These are phyloP conservation scores for Microcebus tavaratra DNA, from an alignment of 2,113 vertebrate species.

Conservation along the genomic window DNA sequence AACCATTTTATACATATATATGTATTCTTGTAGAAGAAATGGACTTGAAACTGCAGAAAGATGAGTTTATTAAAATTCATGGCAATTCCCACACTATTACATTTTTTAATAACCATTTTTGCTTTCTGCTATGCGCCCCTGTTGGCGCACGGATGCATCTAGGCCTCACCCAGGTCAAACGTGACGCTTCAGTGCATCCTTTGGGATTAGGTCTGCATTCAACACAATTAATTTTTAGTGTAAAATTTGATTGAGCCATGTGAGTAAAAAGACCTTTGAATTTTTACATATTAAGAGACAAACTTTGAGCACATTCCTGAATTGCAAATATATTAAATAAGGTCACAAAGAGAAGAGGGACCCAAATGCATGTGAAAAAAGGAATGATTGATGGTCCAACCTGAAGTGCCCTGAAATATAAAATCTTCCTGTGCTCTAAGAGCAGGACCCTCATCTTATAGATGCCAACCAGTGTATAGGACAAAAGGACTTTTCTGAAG, in stretches of 20 bases:
- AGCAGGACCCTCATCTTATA: background rate
- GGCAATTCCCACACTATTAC: conserved; percentile 41
- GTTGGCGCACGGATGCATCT: background rate
- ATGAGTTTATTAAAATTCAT: conserved; percentile 72
- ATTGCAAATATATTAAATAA: conserved; percentile 36
- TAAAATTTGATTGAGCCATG: conserved; percentile 26
- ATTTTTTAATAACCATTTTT: conserved; percentile 42
- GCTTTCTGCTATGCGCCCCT: background rate
- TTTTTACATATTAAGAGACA: conserved; percentile 1
- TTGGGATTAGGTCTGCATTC: background rate
- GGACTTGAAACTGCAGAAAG: conserved; percentile 28
- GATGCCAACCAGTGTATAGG: background rate
- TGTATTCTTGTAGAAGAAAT: conserved; percentile 51
- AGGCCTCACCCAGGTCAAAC: conserved; percentile 35
- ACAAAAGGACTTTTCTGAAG: background rate
- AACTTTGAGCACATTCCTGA: background rate
- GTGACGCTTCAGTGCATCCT: conserved; percentile 19
- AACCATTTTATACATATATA: background rate
- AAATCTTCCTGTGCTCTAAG: background rate
- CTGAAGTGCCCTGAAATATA: background rate
- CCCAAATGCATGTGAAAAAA: background rate
- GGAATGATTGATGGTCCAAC: background rate
- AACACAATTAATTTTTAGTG: background rate
- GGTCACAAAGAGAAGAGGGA: background rate
- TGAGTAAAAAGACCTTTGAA: conserved; percentile 7